These are phyloP conservation scores for Ericerus pela DNA, from an alignment of 1,140 invertebrate species.

Conservation along the genomic window DNA sequence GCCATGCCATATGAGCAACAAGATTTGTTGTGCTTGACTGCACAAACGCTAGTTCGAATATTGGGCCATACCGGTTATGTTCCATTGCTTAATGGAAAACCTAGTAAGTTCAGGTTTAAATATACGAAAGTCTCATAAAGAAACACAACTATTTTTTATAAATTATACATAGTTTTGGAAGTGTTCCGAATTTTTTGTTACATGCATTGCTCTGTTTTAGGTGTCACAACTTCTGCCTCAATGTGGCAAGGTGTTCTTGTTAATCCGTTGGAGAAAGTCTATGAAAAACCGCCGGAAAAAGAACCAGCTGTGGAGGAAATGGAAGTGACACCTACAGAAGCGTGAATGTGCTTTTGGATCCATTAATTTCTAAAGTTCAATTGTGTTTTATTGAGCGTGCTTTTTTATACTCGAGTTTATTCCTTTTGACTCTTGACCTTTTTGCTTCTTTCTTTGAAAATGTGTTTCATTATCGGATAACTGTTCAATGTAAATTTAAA, in stretches of 20 bases:
- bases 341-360: neutral
- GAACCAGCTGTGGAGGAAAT: conserved; percentile 34
- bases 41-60: conserved; percentile 74
- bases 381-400: too few species aligned
- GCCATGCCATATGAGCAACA: conserved; percentile 78
- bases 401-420: too few species aligned
- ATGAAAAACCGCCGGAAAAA: conserved; percentile 49
- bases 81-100: conserved; percentile 60
- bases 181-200: neutral
- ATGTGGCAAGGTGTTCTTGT: conserved; percentile 92
- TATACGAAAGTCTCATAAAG: neutral
- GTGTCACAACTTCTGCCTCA: conserved; percentile 55
- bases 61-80: conserved; percentile 82
- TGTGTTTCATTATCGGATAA: too few species aligned
- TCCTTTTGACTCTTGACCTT: too few species aligned
- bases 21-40: conserved; percentile 82
- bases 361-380: neutral
- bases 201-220: conserved; percentile 15
- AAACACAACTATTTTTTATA: too few species aligned
- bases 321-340: conserved; percentile 22
- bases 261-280: conserved; percentile 77
- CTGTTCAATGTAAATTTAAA: too few species aligned
- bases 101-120: conserved; percentile 33
- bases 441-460: too few species aligned
- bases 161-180: too few species aligned